These are phyloP conservation scores for Coleophora flavipennella DNA, from an alignment of 2,888 invertebrate species.

Conservation along the genomic window DNA sequence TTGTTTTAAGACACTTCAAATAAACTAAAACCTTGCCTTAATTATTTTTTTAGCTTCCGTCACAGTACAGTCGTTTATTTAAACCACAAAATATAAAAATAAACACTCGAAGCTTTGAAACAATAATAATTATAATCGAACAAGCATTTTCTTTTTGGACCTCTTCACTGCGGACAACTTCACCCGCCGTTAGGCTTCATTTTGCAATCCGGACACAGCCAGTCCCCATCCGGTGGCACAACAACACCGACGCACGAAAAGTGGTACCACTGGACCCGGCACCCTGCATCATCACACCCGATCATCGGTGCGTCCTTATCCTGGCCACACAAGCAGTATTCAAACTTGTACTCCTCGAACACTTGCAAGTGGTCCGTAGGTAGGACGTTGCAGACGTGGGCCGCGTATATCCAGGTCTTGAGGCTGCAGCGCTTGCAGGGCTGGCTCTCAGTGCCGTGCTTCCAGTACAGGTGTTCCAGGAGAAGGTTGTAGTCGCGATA, in stretches of 20 bases:
- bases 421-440: slow-evolving; percentile 35
- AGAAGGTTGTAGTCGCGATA: slow-evolving; percentile 40
- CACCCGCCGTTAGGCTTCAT: slow-evolving; percentile 1
- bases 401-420: slow-evolving; percentile 40
- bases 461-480: slow-evolving; percentile 49
- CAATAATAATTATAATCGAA: too few species aligned
- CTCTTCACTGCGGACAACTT: too few species aligned
- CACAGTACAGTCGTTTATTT: too few species aligned
- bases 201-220: slow-evolving; percentile 42
- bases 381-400: slow-evolving; percentile 40
- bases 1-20: too few species aligned
- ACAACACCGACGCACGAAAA: slow-evolving; percentile 43
- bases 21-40: too few species aligned
- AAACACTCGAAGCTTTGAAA: too few species aligned
- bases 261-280: slow-evolving; percentile 44
- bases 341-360: slow-evolving; percentile 17
- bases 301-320: slow-evolving; percentile 39
- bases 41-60: too few species aligned
- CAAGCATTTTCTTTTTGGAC: too few species aligned
- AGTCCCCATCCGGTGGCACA: slow-evolving; percentile 38
- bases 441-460: slow-evolving; percentile 47
- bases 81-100: too few species aligned
- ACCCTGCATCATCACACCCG: slow-evolving; percentile 41
- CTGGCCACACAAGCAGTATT: slow-evolving; percentile 42
- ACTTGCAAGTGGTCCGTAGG: slow-evolving; percentile 32